A percentile compares a stretch with the other conserved stretches of the same genome.
Conservation (phyloP, 23 tunicate genomes). For the Ascidia mentula region DNA sequence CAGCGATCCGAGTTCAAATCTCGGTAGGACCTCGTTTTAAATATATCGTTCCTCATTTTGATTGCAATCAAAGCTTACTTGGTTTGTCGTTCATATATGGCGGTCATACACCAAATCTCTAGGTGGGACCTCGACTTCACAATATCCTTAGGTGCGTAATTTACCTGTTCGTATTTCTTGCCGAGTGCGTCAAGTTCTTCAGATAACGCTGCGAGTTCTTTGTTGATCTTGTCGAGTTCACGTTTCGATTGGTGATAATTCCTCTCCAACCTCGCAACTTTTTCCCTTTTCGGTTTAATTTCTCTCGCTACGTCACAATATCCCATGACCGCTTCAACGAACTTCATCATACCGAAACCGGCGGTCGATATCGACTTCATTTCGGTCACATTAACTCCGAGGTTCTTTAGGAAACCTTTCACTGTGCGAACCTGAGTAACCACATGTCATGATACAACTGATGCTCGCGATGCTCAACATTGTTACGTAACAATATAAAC, state of each 20-base stretch:
- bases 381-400: slow-evolving; percentile 81
- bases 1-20: slow-evolving; percentile 1
- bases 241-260: slow-evolving; percentile 93
- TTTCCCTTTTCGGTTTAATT: slow-evolving; percentile 98
- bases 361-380: slow-evolving; percentile 97
- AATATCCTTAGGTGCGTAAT: too few species aligned
- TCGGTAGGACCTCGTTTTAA: neutral
- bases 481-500: too few species aligned
- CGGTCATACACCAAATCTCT: too few species aligned
- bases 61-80: too few species aligned
- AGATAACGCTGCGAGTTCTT: slow-evolving; percentile 64
- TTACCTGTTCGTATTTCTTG: slow-evolving; percentile 88
- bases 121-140: too few species aligned
- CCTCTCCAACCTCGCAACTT: slow-evolving; percentile 92
- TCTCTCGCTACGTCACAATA: slow-evolving; percentile 99
- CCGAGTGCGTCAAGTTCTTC: slow-evolving; percentile 83
- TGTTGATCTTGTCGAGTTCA: slow-evolving; percentile 95
- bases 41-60: neutral
- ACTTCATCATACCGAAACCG: slow-evolving; percentile 99
- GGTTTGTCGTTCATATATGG: too few species aligned
- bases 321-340: slow-evolving; percentile 99
- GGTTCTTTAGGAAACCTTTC: slow-evolving; percentile 90
- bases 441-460: too few species aligned
- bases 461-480: too few species aligned
- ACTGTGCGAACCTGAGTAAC: slow-evolving; percentile 81